phyloP scores from a whole-genome alignment of 2,888 invertebrate species.

The Tyria jacobaeae region DNA sequence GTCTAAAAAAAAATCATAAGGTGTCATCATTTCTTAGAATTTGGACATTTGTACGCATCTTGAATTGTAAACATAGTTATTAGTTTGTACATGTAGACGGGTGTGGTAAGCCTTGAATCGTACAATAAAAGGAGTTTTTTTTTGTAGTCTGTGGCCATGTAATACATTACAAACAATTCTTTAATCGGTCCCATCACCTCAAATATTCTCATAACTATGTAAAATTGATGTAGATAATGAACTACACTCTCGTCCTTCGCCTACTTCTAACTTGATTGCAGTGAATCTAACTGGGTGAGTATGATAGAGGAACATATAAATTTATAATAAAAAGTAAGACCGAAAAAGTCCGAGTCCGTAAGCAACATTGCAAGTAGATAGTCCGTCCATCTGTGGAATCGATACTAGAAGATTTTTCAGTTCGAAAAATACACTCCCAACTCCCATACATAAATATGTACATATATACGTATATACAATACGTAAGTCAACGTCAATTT shows the following conservation, averaged over 20 bases:
- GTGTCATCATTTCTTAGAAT: neutral
- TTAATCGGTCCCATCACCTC: constrained; percentile 39
- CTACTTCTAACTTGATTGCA: constrained; percentile 42
- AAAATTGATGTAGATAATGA: constrained; percentile 40
- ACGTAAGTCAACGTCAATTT: no score
- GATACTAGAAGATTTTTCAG: no score
- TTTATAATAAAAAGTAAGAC: neutral
- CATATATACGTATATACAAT: no score
- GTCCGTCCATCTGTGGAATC: no score
- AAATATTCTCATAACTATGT: constrained; percentile 44
- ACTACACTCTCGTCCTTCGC: constrained; percentile 60
- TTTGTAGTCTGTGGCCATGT: constrained; percentile 51
- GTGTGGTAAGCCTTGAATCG: constrained; percentile 17
- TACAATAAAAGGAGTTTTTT: constrained; percentile 28
- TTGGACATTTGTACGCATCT: constrained; percentile 1
- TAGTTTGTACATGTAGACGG: neutral
- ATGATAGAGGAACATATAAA: neutral
- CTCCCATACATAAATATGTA: no score
- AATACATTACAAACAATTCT: constrained; percentile 54
- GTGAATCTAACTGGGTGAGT: constrained; percentile 28
- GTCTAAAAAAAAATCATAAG: neutral
- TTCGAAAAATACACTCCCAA: no score
- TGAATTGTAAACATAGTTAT: neutral
- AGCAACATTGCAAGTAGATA: no score
- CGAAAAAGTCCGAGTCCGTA: no score